phyloP scores from a whole-genome alignment of 2,797 vertebrate genomes.

The Muscicapa striata region DNA sequence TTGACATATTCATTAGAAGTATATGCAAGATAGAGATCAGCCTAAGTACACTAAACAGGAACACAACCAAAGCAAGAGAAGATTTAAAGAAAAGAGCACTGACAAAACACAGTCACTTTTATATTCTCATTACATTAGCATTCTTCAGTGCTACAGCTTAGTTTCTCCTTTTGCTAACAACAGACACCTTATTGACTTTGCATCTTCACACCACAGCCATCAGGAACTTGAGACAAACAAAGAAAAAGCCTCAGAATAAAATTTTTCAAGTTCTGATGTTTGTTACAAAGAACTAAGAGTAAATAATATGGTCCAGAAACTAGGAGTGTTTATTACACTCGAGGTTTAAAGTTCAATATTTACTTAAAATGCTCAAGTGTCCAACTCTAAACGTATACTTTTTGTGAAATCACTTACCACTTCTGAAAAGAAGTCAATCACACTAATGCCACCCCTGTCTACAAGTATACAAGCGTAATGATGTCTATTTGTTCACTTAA shows the following conservation, averaged over 20 bases:
- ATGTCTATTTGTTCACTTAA: neutral
- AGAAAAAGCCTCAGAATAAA: neutral
- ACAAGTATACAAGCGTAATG: neutral
- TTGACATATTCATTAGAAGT: neutral
- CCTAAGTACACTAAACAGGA: neutral
- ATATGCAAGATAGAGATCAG: neutral
- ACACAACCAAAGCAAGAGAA: neutral
- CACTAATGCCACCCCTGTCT: neutral
- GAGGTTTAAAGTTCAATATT: neutral
- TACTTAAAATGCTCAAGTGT: neutral
- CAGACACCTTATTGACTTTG: neutral
- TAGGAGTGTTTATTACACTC: neutral
- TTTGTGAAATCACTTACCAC: neutral
- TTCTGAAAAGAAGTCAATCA: neutral
- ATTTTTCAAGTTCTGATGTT: neutral
- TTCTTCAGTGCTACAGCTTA: neutral
- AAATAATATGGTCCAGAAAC: neutral
- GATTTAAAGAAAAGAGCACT: neutral
- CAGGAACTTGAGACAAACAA: neutral
- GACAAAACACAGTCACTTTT: neutral
- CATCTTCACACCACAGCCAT: neutral
- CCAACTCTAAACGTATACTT: neutral
- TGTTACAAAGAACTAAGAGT: neutral
- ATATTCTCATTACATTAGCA: neutral
- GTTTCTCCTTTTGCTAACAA: neutral